Evolutionary conservation across 2,797 vertebrate genomes (phyloP).

Genomic region (Zenarchopterus dispar): DNA sequence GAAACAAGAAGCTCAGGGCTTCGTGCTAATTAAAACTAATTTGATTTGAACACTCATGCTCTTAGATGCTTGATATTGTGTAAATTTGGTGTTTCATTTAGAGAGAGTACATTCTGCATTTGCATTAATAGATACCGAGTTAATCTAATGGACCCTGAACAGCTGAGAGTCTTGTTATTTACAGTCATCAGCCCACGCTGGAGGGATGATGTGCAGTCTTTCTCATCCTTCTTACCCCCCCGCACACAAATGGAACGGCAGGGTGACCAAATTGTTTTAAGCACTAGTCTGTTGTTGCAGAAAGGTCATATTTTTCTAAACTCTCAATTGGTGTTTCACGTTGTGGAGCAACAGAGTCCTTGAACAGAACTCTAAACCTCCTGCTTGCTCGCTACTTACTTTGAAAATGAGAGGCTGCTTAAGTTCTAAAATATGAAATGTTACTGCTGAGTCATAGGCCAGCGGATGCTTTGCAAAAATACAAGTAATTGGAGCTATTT

Average conservation of each 20-base stretch:
- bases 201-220: conserved; percentile 33
- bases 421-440: conserved; percentile 34
- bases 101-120: conserved; percentile 51
- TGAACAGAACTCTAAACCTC: conserved; percentile 38
- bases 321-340: conserved; percentile 42
- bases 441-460: conserved; percentile 34
- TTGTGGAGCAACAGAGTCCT: conserved; percentile 33
- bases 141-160: conserved; percentile 37
- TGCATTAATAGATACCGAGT: conserved; percentile 57
- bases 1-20: conserved; percentile 47
- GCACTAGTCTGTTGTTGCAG: conserved; percentile 44
- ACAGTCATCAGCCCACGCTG: conserved; percentile 46
- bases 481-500: conserved; percentile 41
- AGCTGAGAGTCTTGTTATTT: conserved; percentile 48
- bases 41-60: conserved; percentile 58
- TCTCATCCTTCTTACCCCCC: conserved; percentile 20
- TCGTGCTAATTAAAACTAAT: conserved; percentile 68
- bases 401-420: conserved; percentile 25
- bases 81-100: conserved; percentile 43
- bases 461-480: conserved; percentile 16
- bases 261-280: conserved; percentile 43
- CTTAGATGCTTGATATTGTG: conserved; percentile 61
- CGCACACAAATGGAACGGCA: conserved; percentile 36
- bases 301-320: conserved; percentile 53
- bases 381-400: conserved; percentile 30